phyloP scores from a whole-genome alignment of 2,113 vertebrate genomes.

The Alligator sinensis region DNA sequence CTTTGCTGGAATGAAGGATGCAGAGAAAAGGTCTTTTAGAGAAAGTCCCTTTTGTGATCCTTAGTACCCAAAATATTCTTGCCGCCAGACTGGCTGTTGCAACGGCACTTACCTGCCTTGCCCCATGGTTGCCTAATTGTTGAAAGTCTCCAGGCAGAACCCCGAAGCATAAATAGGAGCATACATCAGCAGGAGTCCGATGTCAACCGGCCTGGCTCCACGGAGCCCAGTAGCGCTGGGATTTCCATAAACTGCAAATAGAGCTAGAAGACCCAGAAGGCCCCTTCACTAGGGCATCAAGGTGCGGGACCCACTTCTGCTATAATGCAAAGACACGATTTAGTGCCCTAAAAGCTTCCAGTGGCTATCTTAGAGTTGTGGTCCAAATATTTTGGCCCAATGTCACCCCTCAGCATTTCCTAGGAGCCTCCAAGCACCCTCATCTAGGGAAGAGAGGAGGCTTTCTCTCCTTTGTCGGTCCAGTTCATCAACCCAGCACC shows the following conservation, averaged over 20 bases:
- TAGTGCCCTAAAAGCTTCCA: too few relatives aligned
- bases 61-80: background rate
- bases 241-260: fast-evolving
- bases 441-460: too few relatives aligned
- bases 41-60: background rate
- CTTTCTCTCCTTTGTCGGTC: too few relatives aligned
- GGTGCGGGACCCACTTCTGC: too few relatives aligned
- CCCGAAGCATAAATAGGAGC: background rate
- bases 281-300: background rate
- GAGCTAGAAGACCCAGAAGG: background rate
- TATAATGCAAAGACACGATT: too few relatives aligned
- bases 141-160: background rate
- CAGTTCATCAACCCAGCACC: too few relatives aligned
- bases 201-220: background rate
- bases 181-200: too few relatives aligned
- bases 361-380: too few relatives aligned
- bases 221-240: background rate
- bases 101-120: background rate
- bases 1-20: background rate
- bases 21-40: background rate
- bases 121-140: background rate
- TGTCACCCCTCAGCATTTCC: too few relatives aligned
- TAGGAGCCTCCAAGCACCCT: too few relatives aligned
- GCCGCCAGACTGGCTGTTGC: background rate
- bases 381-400: too few relatives aligned